These are phyloP conservation scores for Rhinopomastus cyanomelas DNA, from an alignment of 2,113 vertebrate species.

Conservation along the genomic window DNA sequence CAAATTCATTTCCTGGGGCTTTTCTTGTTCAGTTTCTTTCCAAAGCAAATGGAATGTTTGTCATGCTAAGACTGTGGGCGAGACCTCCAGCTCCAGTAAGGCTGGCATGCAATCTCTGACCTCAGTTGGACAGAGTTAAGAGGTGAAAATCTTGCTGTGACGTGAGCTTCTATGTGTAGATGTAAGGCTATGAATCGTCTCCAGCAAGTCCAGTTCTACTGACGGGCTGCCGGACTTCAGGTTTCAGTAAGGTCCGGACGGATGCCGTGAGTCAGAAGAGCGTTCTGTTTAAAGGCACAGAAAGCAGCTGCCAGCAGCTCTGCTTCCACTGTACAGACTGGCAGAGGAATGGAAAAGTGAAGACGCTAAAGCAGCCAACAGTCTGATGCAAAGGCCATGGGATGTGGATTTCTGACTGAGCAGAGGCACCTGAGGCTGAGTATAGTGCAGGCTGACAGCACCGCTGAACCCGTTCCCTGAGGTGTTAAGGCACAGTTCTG, in stretches of 20 bases:
- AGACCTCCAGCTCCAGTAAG: background rate
- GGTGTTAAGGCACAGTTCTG: background rate
- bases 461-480: background rate
- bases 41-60: background rate
- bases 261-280: background rate
- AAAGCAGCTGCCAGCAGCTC: background rate
- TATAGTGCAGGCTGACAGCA: rapidly evolving
- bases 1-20: background rate
- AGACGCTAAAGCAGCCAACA: background rate
- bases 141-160: background rate
- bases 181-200: background rate
- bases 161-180: background rate
- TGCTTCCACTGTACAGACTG: background rate
- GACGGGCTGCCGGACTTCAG: background rate
- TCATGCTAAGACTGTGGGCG: background rate
- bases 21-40: background rate
- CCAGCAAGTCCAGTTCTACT: background rate
- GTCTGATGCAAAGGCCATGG: background rate
- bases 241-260: background rate
- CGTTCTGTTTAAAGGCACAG: background rate
- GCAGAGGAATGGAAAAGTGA: background rate
- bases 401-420: background rate
- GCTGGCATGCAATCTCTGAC: background rate
- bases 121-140: background rate
- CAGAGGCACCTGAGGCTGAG: too few species aligned